These are phyloP conservation scores for Meiosimyza decipiens DNA, from an alignment of 2,888 invertebrate species.

Conservation along the genomic window DNA sequence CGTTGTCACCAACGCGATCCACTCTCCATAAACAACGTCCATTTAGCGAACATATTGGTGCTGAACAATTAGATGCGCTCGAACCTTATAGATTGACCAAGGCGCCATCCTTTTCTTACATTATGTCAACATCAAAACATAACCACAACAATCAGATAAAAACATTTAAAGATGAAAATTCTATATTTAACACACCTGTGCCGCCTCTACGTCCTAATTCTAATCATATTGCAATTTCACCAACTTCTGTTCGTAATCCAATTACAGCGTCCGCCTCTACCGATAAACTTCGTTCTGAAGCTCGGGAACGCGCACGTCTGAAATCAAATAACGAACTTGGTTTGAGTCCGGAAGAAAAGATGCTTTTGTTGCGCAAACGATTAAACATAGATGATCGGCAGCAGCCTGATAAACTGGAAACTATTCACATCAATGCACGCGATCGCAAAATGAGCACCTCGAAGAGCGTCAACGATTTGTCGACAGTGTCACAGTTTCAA, in stretches of 20 bases:
- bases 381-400: constrained; percentile 55
- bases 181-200: constrained; percentile 40
- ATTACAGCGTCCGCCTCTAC: constrained; percentile 57
- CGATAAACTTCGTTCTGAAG: constrained; percentile 73
- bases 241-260: background rate
- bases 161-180: constrained; percentile 37
- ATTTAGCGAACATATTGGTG: constrained; percentile 62
- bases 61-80: constrained; percentile 51
- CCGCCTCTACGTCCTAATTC: constrained; percentile 40
- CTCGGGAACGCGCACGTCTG: constrained; percentile 74
- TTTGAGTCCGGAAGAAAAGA: constrained; percentile 76
- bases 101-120: constrained; percentile 63
- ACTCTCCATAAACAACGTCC: constrained; percentile 60
- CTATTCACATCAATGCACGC: constrained; percentile 51
- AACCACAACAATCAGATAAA: constrained; percentile 42
- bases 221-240: constrained; percentile 6
- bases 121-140: constrained; percentile 34
- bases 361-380: constrained; percentile 69
- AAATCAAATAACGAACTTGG: constrained; percentile 81
- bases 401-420: background rate
- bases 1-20: constrained; percentile 45
- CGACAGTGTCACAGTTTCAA: constrained; percentile 27
- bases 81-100: constrained; percentile 61
- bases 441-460: constrained; percentile 65
- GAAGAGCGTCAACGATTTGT: constrained; percentile 65